phyloP scores from a whole-genome alignment of 2,888 invertebrate species.

The Hypsopygia costalis region DNA sequence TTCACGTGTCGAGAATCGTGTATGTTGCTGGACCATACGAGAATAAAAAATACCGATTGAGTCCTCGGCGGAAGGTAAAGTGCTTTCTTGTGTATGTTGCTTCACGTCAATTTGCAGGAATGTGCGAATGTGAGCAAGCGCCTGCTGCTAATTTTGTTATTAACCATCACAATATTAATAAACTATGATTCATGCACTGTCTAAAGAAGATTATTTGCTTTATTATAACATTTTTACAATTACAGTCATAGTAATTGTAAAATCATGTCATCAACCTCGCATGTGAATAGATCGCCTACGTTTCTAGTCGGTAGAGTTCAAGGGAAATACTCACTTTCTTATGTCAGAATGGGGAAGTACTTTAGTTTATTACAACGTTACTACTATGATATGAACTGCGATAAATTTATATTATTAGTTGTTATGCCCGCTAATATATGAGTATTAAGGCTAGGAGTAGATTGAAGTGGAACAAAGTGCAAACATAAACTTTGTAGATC shows the following conservation, averaged over 20 bases:
- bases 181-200: conserved; percentile 40
- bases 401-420: neutral
- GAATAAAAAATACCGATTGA: conserved; percentile 71
- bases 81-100: conserved; percentile 73
- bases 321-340: conserved; percentile 28
- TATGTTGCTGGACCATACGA: conserved; percentile 55
- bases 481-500: conserved; percentile 8
- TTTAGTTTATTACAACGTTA: neutral
- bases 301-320: conserved; percentile 37
- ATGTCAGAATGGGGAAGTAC: neutral
- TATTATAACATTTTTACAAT: no score
- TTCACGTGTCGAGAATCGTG: conserved; percentile 63
- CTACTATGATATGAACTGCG: neutral
- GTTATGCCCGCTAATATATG: neutral
- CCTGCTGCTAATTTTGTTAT: conserved; percentile 33
- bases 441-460: neutral
- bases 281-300: neutral
- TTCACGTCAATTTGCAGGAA: conserved; percentile 65
- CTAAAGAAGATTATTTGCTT: conserved; percentile 14
- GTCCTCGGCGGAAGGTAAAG: conserved; percentile 62
- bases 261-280: no score
- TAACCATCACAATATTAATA: conserved; percentile 27
- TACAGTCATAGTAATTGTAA: no score
- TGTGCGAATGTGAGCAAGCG: conserved; percentile 59
- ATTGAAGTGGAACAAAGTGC: conserved; percentile 6